A percentile compares a stretch with the other conserved stretches of the same genome.
phyloP scores from a whole-genome alignment of 2,113 vertebrate genomes.

The Mesoclemmys tuberculata region DNA sequence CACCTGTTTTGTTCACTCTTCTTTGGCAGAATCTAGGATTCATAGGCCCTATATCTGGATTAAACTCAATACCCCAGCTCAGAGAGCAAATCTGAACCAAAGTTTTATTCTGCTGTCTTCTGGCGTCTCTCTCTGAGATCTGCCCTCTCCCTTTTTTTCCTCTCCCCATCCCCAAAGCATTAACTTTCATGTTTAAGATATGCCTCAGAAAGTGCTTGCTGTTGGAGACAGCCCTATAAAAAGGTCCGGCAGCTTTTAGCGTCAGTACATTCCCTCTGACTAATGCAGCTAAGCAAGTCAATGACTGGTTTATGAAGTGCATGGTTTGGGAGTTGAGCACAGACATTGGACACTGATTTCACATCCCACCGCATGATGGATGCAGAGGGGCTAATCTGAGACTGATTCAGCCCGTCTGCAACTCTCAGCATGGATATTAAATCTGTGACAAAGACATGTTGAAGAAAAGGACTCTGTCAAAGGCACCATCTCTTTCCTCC shows the following conservation, averaged over 20 bases:
- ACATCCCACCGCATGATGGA: not conserved
- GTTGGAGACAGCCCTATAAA: not conserved
- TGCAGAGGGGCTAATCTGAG: not conserved
- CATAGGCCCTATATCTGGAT: not conserved
- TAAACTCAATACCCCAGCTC: not conserved
- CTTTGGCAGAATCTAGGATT: not conserved
- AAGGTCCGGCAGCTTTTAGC: not conserved
- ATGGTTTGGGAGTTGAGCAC: not conserved
- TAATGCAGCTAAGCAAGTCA: not conserved
- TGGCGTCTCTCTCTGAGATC: too few relatives aligned
- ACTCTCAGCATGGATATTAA: not conserved
- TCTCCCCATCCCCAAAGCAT: not conserved
- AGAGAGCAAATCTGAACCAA: not conserved
- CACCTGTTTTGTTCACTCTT: not conserved
- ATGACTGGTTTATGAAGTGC: not conserved
- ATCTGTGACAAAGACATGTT: not conserved
- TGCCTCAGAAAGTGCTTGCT: not conserved
- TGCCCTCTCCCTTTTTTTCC: not conserved
- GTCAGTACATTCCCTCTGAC: not conserved
- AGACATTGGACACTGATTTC: not conserved
- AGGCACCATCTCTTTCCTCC: not conserved
- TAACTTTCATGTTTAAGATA: not conserved
- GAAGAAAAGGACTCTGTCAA: not conserved
- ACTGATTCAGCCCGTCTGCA: not conserved
- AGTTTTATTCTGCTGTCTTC: not conserved